phyloP scores from a whole-genome alignment of 2,888 invertebrate genomes.

The Cremastinae sp. region DNA sequence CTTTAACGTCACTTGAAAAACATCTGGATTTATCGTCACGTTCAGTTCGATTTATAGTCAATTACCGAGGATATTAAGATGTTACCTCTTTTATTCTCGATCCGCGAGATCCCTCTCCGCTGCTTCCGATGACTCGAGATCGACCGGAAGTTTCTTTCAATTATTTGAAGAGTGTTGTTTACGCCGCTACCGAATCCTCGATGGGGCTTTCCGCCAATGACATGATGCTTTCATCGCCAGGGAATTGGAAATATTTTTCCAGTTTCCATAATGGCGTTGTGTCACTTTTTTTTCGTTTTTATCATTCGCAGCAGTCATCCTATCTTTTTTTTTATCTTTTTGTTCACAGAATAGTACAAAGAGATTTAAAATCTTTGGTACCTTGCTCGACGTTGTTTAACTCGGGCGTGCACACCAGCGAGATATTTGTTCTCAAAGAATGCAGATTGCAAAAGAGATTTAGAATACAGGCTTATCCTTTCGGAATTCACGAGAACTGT shows the following conservation, averaged over 20 bases:
- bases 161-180: constrained; percentile 1
- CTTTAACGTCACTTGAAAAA: constrained; percentile 24
- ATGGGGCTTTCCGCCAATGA: background rate
- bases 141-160: constrained; percentile 6
- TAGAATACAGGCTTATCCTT: constrained; percentile 43
- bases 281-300: constrained; percentile 1
- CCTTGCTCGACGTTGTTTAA: constrained; percentile 1
- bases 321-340: background rate
- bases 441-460: constrained; percentile 48
- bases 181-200: background rate
- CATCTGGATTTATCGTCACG: constrained; percentile 29
- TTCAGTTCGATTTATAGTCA: constrained; percentile 23
- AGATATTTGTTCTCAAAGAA: background rate
- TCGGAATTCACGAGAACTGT: constrained; percentile 48
- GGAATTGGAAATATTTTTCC: too few species aligned
- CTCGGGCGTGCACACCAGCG: background rate
- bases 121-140: background rate
- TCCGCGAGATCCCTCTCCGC: background rate
- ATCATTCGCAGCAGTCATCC: background rate
- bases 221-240: background rate
- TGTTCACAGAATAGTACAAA: too few species aligned
- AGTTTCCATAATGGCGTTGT: background rate
- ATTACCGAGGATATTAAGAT: constrained; percentile 27
- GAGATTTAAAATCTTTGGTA: background rate
- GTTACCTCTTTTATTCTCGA: background rate